phyloP scores from a whole-genome alignment of 2,113 vertebrate genomes.

The Barnardius zonarius region DNA sequence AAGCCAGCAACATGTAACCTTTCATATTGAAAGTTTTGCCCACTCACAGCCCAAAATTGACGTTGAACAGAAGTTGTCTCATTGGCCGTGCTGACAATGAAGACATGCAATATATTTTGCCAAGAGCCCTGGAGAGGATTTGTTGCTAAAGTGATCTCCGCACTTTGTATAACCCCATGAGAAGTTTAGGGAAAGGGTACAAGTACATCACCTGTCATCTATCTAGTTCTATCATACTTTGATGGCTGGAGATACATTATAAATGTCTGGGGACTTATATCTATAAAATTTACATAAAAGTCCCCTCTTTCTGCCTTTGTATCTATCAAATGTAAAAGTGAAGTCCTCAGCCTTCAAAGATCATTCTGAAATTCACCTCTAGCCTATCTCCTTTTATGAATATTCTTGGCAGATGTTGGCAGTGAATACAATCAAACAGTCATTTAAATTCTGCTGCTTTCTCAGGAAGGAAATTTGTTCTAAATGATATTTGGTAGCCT shows the following conservation, averaged over 20 bases:
- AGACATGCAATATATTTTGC: background rate
- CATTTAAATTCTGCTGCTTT: conserved; percentile 32
- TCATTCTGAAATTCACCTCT: background rate
- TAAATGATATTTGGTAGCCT: conserved; percentile 23
- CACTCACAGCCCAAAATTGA: background rate
- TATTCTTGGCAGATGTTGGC: background rate
- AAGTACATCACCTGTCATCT: background rate
- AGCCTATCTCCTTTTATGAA: background rate
- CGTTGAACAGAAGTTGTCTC: background rate
- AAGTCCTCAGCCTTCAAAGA: background rate
- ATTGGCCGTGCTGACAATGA: background rate
- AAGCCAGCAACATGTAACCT: background rate
- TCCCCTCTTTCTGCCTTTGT: background rate
- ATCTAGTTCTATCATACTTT: background rate
- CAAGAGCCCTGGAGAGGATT: background rate
- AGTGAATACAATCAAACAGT: conserved; percentile 9
- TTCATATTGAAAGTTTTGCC: background rate
- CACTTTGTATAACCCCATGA: background rate
- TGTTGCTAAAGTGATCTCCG: background rate
- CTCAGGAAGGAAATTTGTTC: background rate
- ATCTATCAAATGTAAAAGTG: background rate
- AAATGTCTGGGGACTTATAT: background rate
- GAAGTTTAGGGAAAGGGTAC: background rate
- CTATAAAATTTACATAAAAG: background rate
- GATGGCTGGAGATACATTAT: background rate